Base-by-base conservation (phyloP, 92 coral and sea anemone species). In the Pocillopora meandrina region DNA sequence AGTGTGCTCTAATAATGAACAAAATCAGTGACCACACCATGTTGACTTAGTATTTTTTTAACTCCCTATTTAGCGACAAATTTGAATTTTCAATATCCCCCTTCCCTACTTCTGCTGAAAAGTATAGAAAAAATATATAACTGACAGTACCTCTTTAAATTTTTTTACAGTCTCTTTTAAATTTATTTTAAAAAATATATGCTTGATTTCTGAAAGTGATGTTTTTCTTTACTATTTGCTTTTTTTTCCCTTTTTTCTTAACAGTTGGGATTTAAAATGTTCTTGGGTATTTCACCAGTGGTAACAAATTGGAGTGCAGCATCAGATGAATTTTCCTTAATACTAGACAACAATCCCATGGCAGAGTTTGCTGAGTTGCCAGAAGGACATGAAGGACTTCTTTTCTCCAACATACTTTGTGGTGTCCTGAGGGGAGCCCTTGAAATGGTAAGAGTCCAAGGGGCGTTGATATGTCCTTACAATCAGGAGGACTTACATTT, bases 291-390 rank as follows among this genome's bases (percentile, higher is more conserved):
- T 20, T 92, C 98, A 15, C 99, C 99, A n/a, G 93, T 93, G 21
- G 90, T 96, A 21, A 89, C 99, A 75, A 94, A 96, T 84, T 96
- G 99, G 99, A 94, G 98, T 71, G 90, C 99, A 14, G 99, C 96
- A 12, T 88, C 98, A 3, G 99, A 96, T 77, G 99, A 96, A 52
- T 96, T 96, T 83, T 96, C 99, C 15, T 74, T 96, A 61, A 87
- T 96, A 74, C 82, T 96, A 55, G 99, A 96, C 71, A 96, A 94
- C 88, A 96, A 96, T 76, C 99, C 99, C 2, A 23, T 96, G 85
- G 98, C 99, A 26, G 99, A 96, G 87, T 96, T 96, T 92, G 99
- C 94, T 0, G 99, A 96, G 86, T 65, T 96, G 42, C 95, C 99
- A 72, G 91, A 91, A 18, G 99, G 98, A 12, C 95, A 89, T 17